Percentiles rank a stretch among this genome's conserved stretches.
Conservation (phyloP, 2,888 invertebrate genomes). For the Andrena hattorfiana region DNA sequence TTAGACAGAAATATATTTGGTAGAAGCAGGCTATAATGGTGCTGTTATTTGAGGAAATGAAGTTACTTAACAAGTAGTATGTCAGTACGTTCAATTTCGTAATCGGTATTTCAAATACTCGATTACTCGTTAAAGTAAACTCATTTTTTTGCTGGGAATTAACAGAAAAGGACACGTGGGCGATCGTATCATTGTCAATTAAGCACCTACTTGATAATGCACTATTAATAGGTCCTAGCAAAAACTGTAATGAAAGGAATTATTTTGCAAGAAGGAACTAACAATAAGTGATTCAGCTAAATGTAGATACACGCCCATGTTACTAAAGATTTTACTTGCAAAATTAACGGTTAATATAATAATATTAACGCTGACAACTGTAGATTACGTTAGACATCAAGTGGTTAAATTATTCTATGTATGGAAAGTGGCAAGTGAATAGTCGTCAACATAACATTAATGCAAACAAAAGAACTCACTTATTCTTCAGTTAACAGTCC, state of each 20-base stretch:
- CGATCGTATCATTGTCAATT: constrained; percentile 8
- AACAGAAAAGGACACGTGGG: background rate
- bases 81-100: too few species aligned
- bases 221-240: constrained; percentile 3
- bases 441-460: background rate
- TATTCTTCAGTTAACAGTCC: background rate
- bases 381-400: background rate
- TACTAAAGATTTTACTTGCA: background rate
- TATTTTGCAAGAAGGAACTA: background rate
- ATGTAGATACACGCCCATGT: background rate
- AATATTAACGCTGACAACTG: background rate
- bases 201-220: background rate
- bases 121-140: too few species aligned
- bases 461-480: background rate
- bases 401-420: background rate
- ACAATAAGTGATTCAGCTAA: too few species aligned
- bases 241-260: constrained; percentile 16
- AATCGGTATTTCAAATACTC: too few species aligned
- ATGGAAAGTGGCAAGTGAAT: background rate
- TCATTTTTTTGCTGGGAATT: too few species aligned
- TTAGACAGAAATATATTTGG: too few species aligned
- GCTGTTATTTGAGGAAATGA: too few species aligned
- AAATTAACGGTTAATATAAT: background rate
- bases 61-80: too few species aligned
- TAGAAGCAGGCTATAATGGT: too few species aligned